Percentiles rank a stretch among this genome's conserved stretches.
Evolutionary conservation across 2,797 vertebrate species (phyloP).

Genomic region (Adelosebastes latens): DNA sequence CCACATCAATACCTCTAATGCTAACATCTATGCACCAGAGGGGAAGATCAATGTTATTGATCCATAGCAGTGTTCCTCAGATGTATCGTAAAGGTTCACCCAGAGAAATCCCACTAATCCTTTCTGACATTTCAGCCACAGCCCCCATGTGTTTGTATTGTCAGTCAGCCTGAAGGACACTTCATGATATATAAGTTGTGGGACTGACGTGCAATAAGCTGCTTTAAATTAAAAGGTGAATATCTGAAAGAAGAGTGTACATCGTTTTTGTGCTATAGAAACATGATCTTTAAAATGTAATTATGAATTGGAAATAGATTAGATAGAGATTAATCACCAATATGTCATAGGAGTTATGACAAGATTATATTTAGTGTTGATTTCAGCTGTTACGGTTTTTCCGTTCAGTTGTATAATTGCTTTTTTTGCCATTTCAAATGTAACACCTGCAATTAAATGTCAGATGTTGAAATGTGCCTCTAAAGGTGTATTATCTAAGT

Average conservation of each 20-base stretch:
- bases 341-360: not conserved
- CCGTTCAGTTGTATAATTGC: not conserved
- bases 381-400: not conserved
- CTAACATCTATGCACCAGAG: not conserved
- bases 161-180: constrained; percentile 3
- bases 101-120: not conserved
- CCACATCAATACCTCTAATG: constrained; percentile 36
- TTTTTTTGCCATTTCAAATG: not conserved
- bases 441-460: not conserved
- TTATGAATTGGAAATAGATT: not conserved
- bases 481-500: not conserved
- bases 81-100: not conserved
- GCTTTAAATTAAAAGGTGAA: not conserved
- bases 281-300: not conserved
- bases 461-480: not conserved
- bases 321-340: not conserved
- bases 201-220: not conserved
- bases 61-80: constrained; percentile 12
- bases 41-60: constrained; percentile 50
- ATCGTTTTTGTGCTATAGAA: not conserved
- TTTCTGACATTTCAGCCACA: constrained; percentile 21
- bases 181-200: not conserved
- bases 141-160: not conserved
- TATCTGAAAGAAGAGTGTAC: not conserved
- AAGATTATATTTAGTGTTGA: not conserved